Percentiles rank a stretch among this genome's conserved stretches.
phyloP scores from a whole-genome alignment of 1,140 invertebrate species.

The Psilanteris sp. region DNA sequence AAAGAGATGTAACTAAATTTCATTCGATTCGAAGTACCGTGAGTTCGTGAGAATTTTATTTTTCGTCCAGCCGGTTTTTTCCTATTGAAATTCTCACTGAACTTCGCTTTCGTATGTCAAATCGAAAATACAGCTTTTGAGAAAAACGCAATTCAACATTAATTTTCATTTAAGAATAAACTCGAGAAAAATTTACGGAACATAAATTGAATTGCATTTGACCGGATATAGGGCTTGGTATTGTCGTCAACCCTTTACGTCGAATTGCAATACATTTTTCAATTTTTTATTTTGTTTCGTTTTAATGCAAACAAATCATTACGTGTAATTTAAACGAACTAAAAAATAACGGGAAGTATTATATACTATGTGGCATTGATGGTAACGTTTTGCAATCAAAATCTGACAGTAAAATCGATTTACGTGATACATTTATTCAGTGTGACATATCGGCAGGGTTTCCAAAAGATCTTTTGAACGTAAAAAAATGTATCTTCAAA shows the following conservation, averaged over 20 bases:
- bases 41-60: conserved; percentile 36
- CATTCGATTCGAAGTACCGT: conserved; percentile 19
- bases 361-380: too few relatives aligned
- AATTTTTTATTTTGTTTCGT: too few relatives aligned
- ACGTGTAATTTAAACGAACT: too few relatives aligned
- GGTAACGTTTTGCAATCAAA: conserved; percentile 1
- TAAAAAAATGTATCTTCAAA: conserved; percentile 37
- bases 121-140: too few relatives aligned
- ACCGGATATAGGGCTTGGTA: too few relatives aligned
- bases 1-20: conserved; percentile 30
- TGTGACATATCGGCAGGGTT: conserved; percentile 7
- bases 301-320: too few relatives aligned
- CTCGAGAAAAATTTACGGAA: not conserved
- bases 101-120: not conserved
- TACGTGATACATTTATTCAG: conserved; percentile 18
- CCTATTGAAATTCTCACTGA: not conserved
- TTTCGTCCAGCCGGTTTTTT: conserved; percentile 1
- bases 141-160: too few relatives aligned
- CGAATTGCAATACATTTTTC: too few relatives aligned
- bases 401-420: conserved; percentile 6
- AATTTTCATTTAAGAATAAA: too few relatives aligned
- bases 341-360: too few relatives aligned
- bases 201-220: not conserved
- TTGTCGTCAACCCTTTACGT: too few relatives aligned
- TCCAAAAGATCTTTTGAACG: conserved; percentile 25